Evolutionary conservation across 2,888 invertebrate species (phyloP).

Genomic region (Iphiclides podalirius): DNA sequence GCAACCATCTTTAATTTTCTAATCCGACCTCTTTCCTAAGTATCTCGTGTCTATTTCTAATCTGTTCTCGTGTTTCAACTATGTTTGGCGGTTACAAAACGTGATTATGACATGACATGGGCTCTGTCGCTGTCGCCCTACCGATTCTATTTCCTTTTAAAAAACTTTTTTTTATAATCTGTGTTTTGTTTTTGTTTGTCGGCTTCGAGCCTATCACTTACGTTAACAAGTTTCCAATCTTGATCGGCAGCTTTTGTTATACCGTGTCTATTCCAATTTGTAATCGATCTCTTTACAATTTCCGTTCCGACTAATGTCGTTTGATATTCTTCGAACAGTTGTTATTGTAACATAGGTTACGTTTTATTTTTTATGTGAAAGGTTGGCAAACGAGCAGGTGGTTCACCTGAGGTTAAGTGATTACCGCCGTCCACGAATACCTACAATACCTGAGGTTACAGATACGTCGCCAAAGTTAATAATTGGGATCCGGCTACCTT

Average conservation of each 20-base stretch:
- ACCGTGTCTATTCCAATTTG: constrained; percentile 14
- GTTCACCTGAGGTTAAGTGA: too few relatives aligned
- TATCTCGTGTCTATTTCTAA: constrained; percentile 50
- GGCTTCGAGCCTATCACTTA: constrained; percentile 28
- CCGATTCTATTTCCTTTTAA: constrained; percentile 23
- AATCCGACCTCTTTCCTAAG: constrained; percentile 38
- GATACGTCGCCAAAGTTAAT: too few relatives aligned
- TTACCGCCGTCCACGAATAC: too few relatives aligned
- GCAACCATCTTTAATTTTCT: constrained; percentile 51
- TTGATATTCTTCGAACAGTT: background rate
- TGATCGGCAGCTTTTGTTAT: constrained; percentile 3
- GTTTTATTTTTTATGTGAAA: too few relatives aligned
- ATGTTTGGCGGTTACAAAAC: constrained; percentile 31
- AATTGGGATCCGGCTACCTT: too few relatives aligned
- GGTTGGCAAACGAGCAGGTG: too few relatives aligned
- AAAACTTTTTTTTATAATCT: constrained; percentile 19
- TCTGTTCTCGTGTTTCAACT: constrained; percentile 53
- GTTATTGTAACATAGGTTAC: background rate
- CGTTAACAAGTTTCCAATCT: constrained; percentile 24
- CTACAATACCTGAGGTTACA: too few relatives aligned
- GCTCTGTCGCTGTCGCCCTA: constrained; percentile 28
- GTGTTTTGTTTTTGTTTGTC: constrained; percentile 28
- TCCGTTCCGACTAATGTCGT: constrained; percentile 2
- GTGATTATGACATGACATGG: constrained; percentile 38
- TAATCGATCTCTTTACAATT: constrained; percentile 10